Evolutionary conservation across 2,888 invertebrate species (phyloP), one percentile per base, ranked within the genome.

Genomic region (Esperia sulphurella): DNA sequence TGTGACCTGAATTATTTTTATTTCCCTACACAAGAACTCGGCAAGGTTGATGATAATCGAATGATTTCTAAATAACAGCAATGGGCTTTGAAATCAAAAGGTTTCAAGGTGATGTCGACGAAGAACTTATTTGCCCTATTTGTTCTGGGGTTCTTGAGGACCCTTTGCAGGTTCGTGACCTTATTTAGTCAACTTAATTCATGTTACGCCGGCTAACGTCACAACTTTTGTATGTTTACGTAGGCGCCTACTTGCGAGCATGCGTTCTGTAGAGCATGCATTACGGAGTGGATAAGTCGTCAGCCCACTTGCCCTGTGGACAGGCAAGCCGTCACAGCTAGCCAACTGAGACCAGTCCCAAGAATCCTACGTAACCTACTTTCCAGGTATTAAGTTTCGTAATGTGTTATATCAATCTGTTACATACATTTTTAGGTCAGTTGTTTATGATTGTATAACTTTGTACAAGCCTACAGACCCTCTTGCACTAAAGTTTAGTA

Each of bases 21-120:
- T 41, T 39, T 14, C 14, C 21, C 2, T 21, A 21, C 3, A 46
- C 43, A 51, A 31, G 37, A 58, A 50, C n/a, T 46, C 10, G 14
- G 55, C 37, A 48, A 57, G 48, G 61, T 71, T 64, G 57, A 79
- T 79, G 79, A 70, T 66, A 66, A 58, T 61, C 58, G 9, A 64
- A 63, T 59, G 55, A 52, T 53, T 65, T 59, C 50, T 61, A 69
- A 69, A 61, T 65, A 74, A 68, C 59, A 72, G 75, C 64, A 58
- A 98, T 98, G 98, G 98, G 98, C 73, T 98, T 95, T 91, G 98
- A 98, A 90, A 92, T 97, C 67, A 94, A 93, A 86, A 93, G 98
- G 75, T 98, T 98, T 91, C 95, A 96, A 90, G 97, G 97, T 72
- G 96, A 96, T 81, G 98, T 98, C 62, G 98, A 98, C 86, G 98